Evolutionary conservation across 2,113 vertebrate genomes (phyloP).

Genomic region (Arenaria interpres): DNA sequence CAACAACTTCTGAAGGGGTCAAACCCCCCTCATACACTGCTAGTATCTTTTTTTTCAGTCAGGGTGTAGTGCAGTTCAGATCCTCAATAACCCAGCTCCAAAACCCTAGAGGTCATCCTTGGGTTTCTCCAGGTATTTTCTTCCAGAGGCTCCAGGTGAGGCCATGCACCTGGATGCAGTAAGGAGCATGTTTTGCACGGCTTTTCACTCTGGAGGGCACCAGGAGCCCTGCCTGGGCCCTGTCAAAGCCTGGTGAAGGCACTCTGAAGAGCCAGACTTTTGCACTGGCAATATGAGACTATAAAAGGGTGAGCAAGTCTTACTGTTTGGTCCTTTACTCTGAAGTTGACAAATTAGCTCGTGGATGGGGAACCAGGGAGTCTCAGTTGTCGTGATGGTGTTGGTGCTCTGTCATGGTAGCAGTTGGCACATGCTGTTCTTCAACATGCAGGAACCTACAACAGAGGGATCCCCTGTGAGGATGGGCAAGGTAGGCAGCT

Average conservation of each 20-base stretch:
- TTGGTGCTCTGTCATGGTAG: background rate
- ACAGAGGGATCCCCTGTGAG: background rate
- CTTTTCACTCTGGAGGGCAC: background rate
- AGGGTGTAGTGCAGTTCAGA: background rate
- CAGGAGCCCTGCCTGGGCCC: background rate
- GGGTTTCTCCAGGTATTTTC: background rate
- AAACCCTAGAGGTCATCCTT: background rate
- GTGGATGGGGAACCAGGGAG: background rate
- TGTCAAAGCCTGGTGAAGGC: background rate
- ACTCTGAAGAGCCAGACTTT: background rate
- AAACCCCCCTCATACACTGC: background rate
- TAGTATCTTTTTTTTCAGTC: background rate
- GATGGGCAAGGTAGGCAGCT: background rate
- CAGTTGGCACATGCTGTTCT: background rate
- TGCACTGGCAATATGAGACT: background rate
- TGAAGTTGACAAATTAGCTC: background rate
- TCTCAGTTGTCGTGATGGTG: background rate
- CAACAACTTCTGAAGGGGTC: background rate
- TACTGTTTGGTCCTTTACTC: background rate
- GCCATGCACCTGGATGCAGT: background rate
- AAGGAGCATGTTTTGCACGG: background rate
- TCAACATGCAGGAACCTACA: background rate
- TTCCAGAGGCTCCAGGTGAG: background rate
- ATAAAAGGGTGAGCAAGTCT: background rate
- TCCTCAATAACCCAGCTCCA: background rate